A percentile compares a stretch with the other conserved stretches of the same genome.
phyloP scores from a whole-genome alignment of 2,888 invertebrate species.

The Epistrophe eligans region DNA sequence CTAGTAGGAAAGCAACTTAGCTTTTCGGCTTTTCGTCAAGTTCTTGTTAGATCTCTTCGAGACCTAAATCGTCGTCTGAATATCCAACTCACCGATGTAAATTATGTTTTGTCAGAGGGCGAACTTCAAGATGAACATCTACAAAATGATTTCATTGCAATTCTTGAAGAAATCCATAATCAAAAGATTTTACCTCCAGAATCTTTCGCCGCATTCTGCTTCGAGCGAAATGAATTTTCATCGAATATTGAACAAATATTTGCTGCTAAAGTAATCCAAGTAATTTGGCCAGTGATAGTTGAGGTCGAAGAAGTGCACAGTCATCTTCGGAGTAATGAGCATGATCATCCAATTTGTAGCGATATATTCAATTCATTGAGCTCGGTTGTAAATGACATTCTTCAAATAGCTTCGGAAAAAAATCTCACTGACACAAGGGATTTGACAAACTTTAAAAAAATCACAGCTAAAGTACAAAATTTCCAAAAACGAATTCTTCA shows the following conservation, averaged over 20 bases:
- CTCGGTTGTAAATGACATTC: constrained; percentile 77
- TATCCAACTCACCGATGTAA: constrained; percentile 80
- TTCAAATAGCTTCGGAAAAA: constrained; percentile 74
- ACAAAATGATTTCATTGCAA: constrained; percentile 79
- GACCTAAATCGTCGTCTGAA: constrained; percentile 79
- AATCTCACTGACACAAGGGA: constrained; percentile 4
- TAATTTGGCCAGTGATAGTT: constrained; percentile 79
- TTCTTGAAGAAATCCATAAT: constrained; percentile 77
- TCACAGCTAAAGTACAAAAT: constrained; percentile 78
- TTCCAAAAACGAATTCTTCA: constrained; percentile 76
- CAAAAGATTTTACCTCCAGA: constrained; percentile 76
- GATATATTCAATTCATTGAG: constrained; percentile 76
- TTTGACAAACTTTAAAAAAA: constrained; percentile 71
- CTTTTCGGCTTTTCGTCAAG: constrained; percentile 77
- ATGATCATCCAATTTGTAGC: constrained; percentile 74
- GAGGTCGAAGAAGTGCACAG: constrained; percentile 78
- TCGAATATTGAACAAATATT: constrained; percentile 79
- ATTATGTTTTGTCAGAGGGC: constrained; percentile 80
- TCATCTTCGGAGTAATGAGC: constrained; percentile 65
- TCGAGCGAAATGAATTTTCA: constrained; percentile 77
- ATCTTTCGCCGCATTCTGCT: constrained; percentile 73
- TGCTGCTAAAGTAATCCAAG: constrained; percentile 79
- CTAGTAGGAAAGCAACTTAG: constrained; percentile 48
- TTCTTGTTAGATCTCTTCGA: constrained; percentile 77
- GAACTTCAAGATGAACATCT: constrained; percentile 81